Evolutionary conservation across 2,888 invertebrate species (phyloP).

Genomic region (Acleris laterana): DNA sequence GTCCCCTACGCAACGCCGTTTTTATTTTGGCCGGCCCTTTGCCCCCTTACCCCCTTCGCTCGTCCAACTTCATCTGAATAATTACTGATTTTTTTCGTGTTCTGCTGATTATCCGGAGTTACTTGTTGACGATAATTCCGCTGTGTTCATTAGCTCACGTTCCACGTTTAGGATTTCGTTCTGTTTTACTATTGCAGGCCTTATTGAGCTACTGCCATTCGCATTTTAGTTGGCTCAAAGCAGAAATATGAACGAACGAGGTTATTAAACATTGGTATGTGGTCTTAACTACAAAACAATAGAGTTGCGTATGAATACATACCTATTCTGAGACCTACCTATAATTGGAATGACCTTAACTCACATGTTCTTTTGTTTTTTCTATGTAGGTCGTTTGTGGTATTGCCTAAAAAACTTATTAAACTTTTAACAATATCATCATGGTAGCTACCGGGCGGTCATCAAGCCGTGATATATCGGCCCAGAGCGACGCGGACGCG

Average conservation of each 20-base stretch:
- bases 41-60: conserved; percentile 80
- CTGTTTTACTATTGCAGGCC: not conserved
- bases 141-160: conserved; percentile 70
- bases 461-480: not conserved
- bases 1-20: conserved; percentile 84
- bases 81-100: conserved; percentile 84
- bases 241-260: too few relatives aligned
- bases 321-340: too few relatives aligned
- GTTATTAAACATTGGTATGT: too few relatives aligned
- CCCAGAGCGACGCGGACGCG: too few relatives aligned
- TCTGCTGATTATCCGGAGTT: conserved; percentile 84
- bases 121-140: conserved; percentile 83
- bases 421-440: not conserved
- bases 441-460: not conserved
- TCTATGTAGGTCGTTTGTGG: too few relatives aligned
- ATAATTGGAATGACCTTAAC: too few relatives aligned
- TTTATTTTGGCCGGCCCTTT: conserved; percentile 83
- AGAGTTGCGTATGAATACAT: too few relatives aligned
- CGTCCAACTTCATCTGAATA: conserved; percentile 85
- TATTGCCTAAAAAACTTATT: too few relatives aligned
- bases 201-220: too few relatives aligned
- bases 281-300: too few relatives aligned
- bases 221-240: too few relatives aligned
- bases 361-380: too few relatives aligned
- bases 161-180: conserved; percentile 17